These are phyloP conservation scores for Falco cherrug DNA, from an alignment of 2,797 vertebrate species.

Conservation along the genomic window DNA sequence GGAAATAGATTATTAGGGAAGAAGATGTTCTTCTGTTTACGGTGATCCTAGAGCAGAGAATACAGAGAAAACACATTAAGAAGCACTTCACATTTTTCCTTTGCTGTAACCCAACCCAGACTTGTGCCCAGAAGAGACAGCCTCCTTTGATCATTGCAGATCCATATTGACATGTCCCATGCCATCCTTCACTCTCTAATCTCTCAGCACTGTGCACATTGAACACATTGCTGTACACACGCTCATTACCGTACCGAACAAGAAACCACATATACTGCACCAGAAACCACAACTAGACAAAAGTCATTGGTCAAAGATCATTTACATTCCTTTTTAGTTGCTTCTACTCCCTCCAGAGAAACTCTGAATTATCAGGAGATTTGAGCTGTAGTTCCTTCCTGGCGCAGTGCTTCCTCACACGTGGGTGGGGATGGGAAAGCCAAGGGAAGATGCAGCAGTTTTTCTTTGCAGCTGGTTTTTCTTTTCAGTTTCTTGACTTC, in stretches of 20 bases:
- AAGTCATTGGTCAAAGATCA: constrained; percentile 65
- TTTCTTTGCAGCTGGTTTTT: background rate
- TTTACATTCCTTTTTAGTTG: constrained; percentile 63
- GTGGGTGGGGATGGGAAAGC: background rate
- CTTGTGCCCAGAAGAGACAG: constrained; percentile 64
- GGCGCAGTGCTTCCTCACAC: background rate
- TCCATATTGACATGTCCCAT: constrained; percentile 74
- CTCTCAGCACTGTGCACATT: constrained; percentile 59
- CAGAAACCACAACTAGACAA: constrained; percentile 57
- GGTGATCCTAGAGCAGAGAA: constrained; percentile 27
- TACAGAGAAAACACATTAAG: constrained; percentile 69
- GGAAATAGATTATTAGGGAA: constrained; percentile 57
- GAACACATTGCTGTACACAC: constrained; percentile 56
- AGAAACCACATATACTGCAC: constrained; percentile 41
- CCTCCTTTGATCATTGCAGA: constrained; percentile 72
- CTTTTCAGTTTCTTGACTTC: background rate
- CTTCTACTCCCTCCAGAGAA: constrained; percentile 36
- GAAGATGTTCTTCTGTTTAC: constrained; percentile 64
- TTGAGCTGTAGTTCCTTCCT: background rate
- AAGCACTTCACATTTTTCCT: constrained; percentile 66
- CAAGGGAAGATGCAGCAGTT: background rate
- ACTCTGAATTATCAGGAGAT: constrained; percentile 42
- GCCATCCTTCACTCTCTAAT: constrained; percentile 71
- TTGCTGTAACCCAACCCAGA: constrained; percentile 65
- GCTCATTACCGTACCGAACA: constrained; percentile 48